These are phyloP conservation scores for Eustalomyia histrio DNA, from an alignment of 2,888 invertebrate species.

Conservation along the genomic window DNA sequence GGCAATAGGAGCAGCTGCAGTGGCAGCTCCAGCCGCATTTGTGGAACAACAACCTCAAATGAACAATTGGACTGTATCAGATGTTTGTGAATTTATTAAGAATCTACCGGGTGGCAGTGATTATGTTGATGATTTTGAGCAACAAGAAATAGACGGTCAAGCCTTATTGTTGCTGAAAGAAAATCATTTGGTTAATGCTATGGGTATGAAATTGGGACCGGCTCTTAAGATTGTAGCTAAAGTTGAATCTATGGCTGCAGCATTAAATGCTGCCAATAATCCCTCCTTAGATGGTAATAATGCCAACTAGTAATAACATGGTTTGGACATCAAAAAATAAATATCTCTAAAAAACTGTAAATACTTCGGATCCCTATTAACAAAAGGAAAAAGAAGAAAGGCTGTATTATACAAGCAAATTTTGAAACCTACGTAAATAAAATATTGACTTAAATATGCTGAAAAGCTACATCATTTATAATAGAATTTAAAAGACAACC, in stretches of 20 bases:
- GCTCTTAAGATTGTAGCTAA: conserved; percentile 96
- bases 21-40: conserved; percentile 16
- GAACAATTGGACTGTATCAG: conserved; percentile 84
- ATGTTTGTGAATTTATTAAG: conserved; percentile 94
- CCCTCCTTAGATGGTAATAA: conserved; percentile 42
- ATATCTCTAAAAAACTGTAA: conserved; percentile 47
- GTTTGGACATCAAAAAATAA: background rate
- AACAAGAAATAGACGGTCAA: conserved; percentile 98
- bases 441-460: background rate
- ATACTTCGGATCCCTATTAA: conserved; percentile 23
- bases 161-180: conserved; percentile 94
- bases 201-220: conserved; percentile 97
- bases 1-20: background rate
- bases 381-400: conserved; percentile 8
- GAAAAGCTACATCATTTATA: background rate
- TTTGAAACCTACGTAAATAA: background rate
- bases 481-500: too few relatives aligned
- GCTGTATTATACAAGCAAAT: background rate
- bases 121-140: conserved; percentile 96
- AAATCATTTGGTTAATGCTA: conserved; percentile 95
- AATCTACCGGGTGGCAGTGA: conserved; percentile 93
- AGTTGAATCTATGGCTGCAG: conserved; percentile 86
- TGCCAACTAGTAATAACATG: conserved; percentile 27
- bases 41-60: conserved; percentile 74
- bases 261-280: conserved; percentile 65